phyloP scores from a whole-genome alignment of 2,888 invertebrate genomes.

The Exephanes ischioxanthus region DNA sequence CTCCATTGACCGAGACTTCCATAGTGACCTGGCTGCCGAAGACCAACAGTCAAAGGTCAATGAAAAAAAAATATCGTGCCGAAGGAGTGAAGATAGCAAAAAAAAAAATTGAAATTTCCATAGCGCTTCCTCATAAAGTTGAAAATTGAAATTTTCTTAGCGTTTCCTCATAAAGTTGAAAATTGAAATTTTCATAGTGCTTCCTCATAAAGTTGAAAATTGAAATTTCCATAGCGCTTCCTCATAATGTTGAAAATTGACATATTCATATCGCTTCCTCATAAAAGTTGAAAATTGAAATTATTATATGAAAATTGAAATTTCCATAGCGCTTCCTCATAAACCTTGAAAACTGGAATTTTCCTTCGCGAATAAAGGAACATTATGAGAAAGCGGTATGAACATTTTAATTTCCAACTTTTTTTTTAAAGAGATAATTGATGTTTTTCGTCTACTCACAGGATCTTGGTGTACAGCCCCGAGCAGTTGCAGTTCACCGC shows the following conservation, averaged over 20 bases:
- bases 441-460: conserved; percentile 78
- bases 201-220: neutral
- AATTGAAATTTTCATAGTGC: too few species aligned
- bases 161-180: neutral
- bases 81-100: neutral
- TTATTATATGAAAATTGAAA: too few species aligned
- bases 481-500: conserved; percentile 92
- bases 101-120: too few species aligned
- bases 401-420: too few species aligned
- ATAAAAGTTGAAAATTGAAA: neutral
- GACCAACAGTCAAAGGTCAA: conserved; percentile 90
- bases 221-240: too few species aligned
- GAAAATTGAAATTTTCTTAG: too few species aligned
- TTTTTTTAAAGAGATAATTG: conserved; percentile 22
- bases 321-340: too few species aligned
- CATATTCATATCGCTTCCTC: too few species aligned
- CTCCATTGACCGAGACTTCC: conserved; percentile 93
- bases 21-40: conserved; percentile 92
- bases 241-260: too few species aligned
- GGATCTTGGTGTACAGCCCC: conserved; percentile 90
- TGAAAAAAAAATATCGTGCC: conserved; percentile 30
- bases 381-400: neutral
- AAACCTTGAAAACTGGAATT: too few species aligned
- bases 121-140: neutral
- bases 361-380: too few species aligned